Conservation (phyloP, 2,797 vertebrate species). For the Alcedo quadribrachys region DNA sequence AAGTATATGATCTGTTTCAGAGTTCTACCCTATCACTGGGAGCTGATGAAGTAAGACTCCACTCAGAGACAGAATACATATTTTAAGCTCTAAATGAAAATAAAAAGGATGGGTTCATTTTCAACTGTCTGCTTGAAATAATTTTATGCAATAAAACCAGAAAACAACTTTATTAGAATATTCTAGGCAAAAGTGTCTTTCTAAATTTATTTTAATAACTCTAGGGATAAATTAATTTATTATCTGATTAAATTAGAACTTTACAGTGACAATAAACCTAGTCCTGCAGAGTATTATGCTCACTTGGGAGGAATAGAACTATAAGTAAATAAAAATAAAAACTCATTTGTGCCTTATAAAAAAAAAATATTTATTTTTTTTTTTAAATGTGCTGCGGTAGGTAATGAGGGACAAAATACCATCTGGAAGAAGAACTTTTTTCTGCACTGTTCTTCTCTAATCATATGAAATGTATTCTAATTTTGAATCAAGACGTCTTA, state of each 20-base stretch:
- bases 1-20: not conserved
- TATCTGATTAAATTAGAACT: conserved; percentile 16
- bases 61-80: not conserved
- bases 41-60: not conserved
- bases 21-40: not conserved
- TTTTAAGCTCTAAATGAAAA: conserved; percentile 7
- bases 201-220: conserved; percentile 9
- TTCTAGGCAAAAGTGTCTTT: not conserved
- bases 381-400: not conserved
- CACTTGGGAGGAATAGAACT: not conserved
- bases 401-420: not conserved
- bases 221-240: conserved; percentile 14
- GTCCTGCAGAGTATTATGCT: not conserved
- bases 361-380: not conserved
- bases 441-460: not conserved
- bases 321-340: not conserved
- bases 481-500: conserved; percentile 37
- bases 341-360: conserved; percentile 15
- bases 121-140: not conserved
- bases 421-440: not conserved
- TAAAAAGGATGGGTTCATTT: not conserved
- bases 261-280: not conserved
- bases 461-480: not conserved
- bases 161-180: not conserved
- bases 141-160: not conserved